Conservation (phyloP, 2,888 invertebrate species). For the Geophilus truncorum region DNA sequence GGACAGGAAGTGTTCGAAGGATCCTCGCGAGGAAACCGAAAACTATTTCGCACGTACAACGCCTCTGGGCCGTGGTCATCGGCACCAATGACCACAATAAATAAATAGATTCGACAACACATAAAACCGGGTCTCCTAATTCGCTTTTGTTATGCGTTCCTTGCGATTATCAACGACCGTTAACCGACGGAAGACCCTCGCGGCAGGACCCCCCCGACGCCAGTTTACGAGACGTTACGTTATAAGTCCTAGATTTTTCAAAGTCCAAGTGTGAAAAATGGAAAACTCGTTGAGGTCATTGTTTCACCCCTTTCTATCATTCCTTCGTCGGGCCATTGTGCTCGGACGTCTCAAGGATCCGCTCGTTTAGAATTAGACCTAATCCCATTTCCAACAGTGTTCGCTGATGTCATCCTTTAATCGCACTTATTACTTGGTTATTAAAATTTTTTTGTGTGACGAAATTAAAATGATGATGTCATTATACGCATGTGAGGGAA, state of each 20-base stretch:
- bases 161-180: too few species aligned
- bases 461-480: too few species aligned
- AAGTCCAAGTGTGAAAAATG: background rate
- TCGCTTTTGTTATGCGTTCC: background rate
- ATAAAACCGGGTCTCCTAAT: background rate
- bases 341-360: background rate
- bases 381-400: too few species aligned
- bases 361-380: too few species aligned
- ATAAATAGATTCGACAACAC: background rate
- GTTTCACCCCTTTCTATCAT: background rate
- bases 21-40: background rate
- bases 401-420: too few species aligned
- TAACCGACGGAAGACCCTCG: too few species aligned
- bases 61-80: background rate
- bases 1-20: too few species aligned
- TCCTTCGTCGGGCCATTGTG: slow-evolving; percentile 4
- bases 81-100: background rate
- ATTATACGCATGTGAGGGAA: too few species aligned
- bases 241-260: background rate
- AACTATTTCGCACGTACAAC: background rate
- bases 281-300: slow-evolving; percentile 10
- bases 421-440: too few species aligned
- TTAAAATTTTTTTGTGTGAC: too few species aligned
- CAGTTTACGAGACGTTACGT: background rate
- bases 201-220: too few species aligned